Base-by-base conservation (phyloP, 1,140 invertebrate species). In the Phocides pigmalion region DNA sequence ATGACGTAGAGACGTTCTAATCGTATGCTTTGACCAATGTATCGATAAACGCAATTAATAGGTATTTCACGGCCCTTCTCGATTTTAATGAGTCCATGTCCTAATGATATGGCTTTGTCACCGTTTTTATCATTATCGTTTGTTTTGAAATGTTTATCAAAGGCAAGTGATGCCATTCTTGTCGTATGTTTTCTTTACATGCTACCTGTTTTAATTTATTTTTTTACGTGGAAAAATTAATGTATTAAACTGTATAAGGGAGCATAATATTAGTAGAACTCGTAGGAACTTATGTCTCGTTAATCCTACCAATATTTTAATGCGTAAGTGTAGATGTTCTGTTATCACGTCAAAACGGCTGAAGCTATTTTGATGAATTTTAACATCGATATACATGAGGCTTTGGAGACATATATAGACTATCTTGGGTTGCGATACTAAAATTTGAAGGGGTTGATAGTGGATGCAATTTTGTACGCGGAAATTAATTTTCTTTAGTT, bases 1-100 rank as follows among this genome's bases (percentile, higher is more conserved):
- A 56, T 59, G 37, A 53, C 64, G 59, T 72, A 66, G 64, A 58
- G 51, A 65, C 11, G 50, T 64, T 15, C 47, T 65, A 47, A 58
- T 71, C 15, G 14, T 61, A 59, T 49, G n/a, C 12, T 20, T 17
- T 42, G 16, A 17, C n/a, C 56, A 20, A 61, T 47, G 32, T 59
- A 14, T 59, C 42, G 42, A 61, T 61, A 44, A 51, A 37, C 46
- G 22, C 39, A 41, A 61, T 61, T 47, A 61, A 47, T 61, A 61
- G 56, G 47, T 19, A 25, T 46, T 59, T 61, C 17, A 46, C 32
- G 15, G n/a, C 1, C 17, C n/a, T 22, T 22, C 17, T 14, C 15
- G n/a, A 6, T 22, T 11, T 35, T 59, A 59, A 59, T 47, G 42
- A 47, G 42, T 47, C 37, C 12, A 22, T 37, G 56, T 37, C 14